Percentiles rank a stretch among this genome's conserved stretches.
phyloP scores from a whole-genome alignment of 1,140 invertebrate genomes.

The Rhagoletis zephyria region DNA sequence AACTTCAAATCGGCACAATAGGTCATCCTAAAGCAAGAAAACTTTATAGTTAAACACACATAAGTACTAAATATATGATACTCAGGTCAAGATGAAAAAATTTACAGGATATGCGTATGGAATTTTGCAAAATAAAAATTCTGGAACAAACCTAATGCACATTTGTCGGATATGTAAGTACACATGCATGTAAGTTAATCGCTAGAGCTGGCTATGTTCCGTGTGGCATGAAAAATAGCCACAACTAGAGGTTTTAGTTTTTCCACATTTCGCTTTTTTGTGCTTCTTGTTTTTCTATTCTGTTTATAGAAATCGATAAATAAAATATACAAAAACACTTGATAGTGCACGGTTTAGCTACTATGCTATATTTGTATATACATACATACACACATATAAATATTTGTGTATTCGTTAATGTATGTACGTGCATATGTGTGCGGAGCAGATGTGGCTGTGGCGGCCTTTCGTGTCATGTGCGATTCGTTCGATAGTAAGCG shows the following conservation, averaged over 20 bases:
- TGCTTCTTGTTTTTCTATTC: background rate
- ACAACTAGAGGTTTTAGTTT: conserved; percentile 44
- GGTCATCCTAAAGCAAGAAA: no score
- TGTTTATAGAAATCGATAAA: conserved; percentile 38
- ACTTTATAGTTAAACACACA: no score
- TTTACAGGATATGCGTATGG: no score
- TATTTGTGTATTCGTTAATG: background rate
- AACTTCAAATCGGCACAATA: no score
- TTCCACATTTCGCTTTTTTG: background rate
- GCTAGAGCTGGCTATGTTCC: background rate
- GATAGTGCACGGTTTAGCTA: background rate
- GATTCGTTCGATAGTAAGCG: no score
- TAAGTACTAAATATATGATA: no score
- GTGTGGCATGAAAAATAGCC: conserved; percentile 46
- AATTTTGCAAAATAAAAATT: no score
- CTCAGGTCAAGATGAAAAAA: no score
- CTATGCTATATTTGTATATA: background rate
- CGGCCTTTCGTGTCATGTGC: no score
- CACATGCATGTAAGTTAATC: background rate
- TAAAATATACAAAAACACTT: background rate
- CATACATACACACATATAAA: background rate
- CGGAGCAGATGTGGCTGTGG: no score
- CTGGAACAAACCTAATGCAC: no score
- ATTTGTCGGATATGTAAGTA: background rate
- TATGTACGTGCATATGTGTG: no score